phyloP scores from a whole-genome alignment of 2,113 vertebrate genomes.

The Erinaceus europaeus region DNA sequence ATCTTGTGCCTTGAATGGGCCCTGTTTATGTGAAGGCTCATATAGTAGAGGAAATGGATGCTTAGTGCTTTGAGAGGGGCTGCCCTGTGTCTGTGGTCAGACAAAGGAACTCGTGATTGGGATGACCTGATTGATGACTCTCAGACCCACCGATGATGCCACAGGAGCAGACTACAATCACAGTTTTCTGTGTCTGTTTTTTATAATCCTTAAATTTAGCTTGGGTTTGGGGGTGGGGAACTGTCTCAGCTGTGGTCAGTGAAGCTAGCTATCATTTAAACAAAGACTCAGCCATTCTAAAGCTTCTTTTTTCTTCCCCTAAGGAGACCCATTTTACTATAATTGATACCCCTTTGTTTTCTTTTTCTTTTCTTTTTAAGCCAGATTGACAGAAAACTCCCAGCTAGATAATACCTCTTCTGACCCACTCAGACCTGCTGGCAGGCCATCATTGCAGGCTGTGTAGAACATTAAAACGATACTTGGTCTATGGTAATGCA shows the following conservation, averaged over 20 bases:
- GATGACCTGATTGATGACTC: constrained; percentile 10
- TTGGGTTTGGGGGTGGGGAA: background rate
- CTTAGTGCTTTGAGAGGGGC: background rate
- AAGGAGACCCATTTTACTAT: constrained; percentile 42
- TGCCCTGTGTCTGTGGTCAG: background rate
- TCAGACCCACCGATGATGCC: background rate
- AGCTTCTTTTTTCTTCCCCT: background rate
- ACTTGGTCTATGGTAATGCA: background rate
- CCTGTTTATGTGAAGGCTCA: background rate
- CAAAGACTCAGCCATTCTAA: constrained; percentile 5
- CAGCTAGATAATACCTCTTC: constrained; percentile 2
- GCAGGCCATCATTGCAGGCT: background rate
- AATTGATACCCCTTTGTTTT: background rate
- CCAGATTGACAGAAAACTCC: constrained; percentile 39
- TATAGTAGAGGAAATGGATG: background rate
- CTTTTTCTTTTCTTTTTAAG: background rate
- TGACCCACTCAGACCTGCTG: background rate
- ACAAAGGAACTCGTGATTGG: constrained; percentile 4
- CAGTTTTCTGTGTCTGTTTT: background rate
- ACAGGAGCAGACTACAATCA: background rate
- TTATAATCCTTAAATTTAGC: background rate
- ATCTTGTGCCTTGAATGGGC: background rate
- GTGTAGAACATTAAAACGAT: background rate
- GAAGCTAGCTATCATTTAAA: constrained; percentile 26
- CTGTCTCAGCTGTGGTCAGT: background rate